Evolutionary conservation across 1,140 invertebrate species (phyloP).

Genomic region (Ooceraea biroi): DNA sequence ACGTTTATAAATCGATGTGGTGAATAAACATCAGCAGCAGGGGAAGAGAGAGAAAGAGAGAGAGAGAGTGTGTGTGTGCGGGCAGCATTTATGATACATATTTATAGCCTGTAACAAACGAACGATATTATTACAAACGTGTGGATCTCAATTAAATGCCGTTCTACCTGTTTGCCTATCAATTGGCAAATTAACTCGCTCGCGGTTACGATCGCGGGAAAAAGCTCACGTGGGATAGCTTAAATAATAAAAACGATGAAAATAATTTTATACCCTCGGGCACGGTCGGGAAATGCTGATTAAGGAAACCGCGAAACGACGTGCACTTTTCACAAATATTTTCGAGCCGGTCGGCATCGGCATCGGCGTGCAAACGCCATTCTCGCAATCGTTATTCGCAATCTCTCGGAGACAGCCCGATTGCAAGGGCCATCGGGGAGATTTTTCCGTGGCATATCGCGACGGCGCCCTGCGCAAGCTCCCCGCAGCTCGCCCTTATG

Average conservation of each 20-base stretch:
- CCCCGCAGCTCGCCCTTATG: conserved; percentile 29
- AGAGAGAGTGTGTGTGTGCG: no score
- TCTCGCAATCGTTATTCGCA: conserved; percentile 33
- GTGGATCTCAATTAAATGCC: conserved; percentile 37
- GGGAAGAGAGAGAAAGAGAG: not conserved
- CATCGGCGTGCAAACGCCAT: no score
- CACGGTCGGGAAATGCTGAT: not conserved
- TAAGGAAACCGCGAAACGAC: not conserved
- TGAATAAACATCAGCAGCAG: conserved; percentile 38
- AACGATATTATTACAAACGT: conserved; percentile 54
- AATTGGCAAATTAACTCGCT: conserved; percentile 32
- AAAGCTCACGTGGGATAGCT: not conserved
- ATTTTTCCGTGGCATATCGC: conserved; percentile 58
- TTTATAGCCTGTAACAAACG: conserved; percentile 42
- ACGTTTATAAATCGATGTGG: conserved; percentile 43
- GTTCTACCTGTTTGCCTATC: conserved; percentile 15
- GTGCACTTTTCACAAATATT: not conserved
- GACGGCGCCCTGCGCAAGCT: conserved; percentile 28
- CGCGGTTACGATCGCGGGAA: conserved; percentile 15
- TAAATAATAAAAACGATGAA: conserved; percentile 7
- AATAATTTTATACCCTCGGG: not conserved
- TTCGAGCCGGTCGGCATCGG: no score
- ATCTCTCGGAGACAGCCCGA: conserved; percentile 14
- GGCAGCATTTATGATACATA: conserved; percentile 36
- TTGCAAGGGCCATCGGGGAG: conserved; percentile 23